Base-by-base conservation (phyloP, 2,888 invertebrate genomes). In the Baccha elongata region DNA sequence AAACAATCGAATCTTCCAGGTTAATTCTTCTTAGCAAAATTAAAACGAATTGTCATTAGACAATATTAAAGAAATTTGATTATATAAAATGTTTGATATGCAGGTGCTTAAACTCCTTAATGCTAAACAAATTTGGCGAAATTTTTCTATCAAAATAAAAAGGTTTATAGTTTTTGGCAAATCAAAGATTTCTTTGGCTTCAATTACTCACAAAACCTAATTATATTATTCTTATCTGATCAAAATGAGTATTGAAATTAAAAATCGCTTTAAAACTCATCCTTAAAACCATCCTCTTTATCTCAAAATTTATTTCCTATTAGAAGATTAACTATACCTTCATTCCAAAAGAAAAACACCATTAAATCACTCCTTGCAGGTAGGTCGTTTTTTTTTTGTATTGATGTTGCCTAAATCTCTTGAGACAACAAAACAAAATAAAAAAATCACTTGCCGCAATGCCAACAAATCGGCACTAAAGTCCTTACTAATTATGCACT, bases 401-500 rank as follows among this genome's bases (percentile, higher is more conserved):
- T 40, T 58, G 13, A n/a, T 32, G 10, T 46, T 55, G 15, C 19
- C 23, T 15, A 15, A 37, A 44, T 23, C 48, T 52, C 52, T 37
- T 67, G 26, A 60, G 42, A 32, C 5, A 23, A 23, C 5, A 40
- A 13, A 13, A 13, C 3, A 23, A 11, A 11, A 23, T 23, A 21
- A 44, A 60, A 44, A 46, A 79, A 73, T 53, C 62, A 79, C 46
- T 60, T 68, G 35, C 46, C 29, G 19, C 58, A 53, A 67, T 50
- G 29, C 35, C 50, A 67, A 46, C 60, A 67, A 76, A 67, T 76
- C 65, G 76, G 46, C 48, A 46, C 40, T 60, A 81, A 60, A 46
- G 46, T 62, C 58, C 81, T 65, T 71, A 50, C 83, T 83, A 78
- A 83, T 83, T 83, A 78, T 52, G 53, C 72, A 68, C 68, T 83